These are phyloP conservation scores for Falco berigora DNA, from an alignment of 2,797 vertebrate species.

Conservation along the genomic window DNA sequence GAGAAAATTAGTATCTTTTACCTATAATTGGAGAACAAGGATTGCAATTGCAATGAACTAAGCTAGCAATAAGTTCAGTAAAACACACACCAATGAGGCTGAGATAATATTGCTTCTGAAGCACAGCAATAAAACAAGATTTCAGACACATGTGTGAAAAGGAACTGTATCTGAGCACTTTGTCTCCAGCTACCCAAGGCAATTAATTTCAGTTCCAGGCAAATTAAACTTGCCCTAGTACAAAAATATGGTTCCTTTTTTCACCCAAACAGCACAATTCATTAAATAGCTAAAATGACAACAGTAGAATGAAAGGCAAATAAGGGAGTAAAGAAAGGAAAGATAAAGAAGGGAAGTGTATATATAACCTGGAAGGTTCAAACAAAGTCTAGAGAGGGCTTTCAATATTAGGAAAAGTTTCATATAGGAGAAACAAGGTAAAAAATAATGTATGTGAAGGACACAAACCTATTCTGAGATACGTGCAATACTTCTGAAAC, in stretches of 20 bases:
- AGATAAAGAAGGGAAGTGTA: background rate
- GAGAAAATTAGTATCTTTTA: background rate
- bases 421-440: background rate
- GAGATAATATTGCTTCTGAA: slow-evolving; percentile 1
- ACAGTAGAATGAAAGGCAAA: background rate
- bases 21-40: background rate
- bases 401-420: background rate
- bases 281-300: background rate
- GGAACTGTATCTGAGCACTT: background rate
- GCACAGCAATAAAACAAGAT: background rate
- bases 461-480: background rate
- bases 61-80: background rate
- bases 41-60: background rate
- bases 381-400: background rate
- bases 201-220: background rate
- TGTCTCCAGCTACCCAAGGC: background rate
- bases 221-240: background rate
- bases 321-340: background rate
- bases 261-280: background rate
- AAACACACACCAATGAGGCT: background rate
- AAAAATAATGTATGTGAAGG: background rate
- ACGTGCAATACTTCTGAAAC: background rate
- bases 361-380: background rate
- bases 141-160: background rate
- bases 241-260: background rate